phyloP scores from a whole-genome alignment of 92 coral and sea anemone genomes.

The Meandrina meandrites region DNA sequence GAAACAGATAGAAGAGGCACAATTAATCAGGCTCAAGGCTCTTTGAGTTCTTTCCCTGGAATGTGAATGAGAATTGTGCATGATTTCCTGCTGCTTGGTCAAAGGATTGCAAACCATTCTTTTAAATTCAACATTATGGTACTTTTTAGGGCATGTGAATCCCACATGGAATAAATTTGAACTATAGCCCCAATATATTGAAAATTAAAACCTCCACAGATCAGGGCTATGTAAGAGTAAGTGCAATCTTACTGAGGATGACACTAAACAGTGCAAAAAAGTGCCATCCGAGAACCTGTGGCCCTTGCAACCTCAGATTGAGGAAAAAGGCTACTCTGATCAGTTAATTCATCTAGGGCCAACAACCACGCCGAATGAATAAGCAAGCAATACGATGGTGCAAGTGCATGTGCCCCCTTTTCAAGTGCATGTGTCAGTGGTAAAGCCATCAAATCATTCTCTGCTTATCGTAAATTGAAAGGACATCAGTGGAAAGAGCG shows the following conservation, averaged over 20 bases:
- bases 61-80: no score
- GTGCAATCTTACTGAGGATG: no score
- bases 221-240: no score
- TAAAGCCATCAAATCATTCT: slow-evolving; percentile 7
- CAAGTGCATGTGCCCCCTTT: neutral
- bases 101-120: no score
- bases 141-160: neutral
- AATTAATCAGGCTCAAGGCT: no score
- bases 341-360: neutral
- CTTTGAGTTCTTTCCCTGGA: no score
- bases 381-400: neutral
- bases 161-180: neutral
- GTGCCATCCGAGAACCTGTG: neutral
- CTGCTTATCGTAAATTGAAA: neutral
- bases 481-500: slow-evolving; percentile 7
- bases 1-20: neutral
- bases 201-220: neutral
- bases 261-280: neutral
- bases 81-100: no score
- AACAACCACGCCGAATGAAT: neutral
- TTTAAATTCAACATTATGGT: no score
- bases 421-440: neutral
- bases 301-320: neutral
- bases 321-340: neutral
- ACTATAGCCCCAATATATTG: neutral